Conservation (phyloP, 2,797 vertebrate species). For the Eurystomus glaucurus region DNA sequence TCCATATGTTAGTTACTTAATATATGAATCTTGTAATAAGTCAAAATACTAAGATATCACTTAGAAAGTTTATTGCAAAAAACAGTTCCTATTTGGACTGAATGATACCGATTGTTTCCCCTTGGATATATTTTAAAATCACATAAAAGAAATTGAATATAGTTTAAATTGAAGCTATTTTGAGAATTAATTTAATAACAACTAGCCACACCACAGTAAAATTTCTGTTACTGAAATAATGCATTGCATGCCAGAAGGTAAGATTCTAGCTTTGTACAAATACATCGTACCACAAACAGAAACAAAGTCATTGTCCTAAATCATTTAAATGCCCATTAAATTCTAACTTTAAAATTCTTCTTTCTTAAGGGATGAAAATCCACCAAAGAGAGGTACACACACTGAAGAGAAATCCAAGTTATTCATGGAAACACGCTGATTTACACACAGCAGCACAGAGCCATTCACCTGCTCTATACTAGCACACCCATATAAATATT, state of each 20-base stretch:
- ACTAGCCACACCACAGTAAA: neutral
- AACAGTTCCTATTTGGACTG: neutral
- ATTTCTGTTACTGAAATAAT: neutral
- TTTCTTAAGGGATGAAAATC: neutral
- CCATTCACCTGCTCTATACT: neutral
- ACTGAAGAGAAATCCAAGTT: neutral
- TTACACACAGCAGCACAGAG: neutral
- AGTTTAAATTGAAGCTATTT: neutral
- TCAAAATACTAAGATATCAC: neutral
- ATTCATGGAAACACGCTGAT: neutral
- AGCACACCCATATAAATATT: neutral
- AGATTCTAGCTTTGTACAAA: neutral
- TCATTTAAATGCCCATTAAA: neutral
- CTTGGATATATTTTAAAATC: neutral
- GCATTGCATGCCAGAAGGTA: no score
- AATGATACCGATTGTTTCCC: neutral
- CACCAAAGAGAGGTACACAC: neutral
- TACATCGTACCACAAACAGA: neutral
- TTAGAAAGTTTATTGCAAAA: neutral
- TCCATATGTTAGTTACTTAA: neutral
- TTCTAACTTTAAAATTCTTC: neutral
- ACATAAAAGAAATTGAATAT: neutral
- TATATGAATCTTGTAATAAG: neutral
- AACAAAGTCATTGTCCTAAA: neutral
- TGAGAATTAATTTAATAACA: neutral